Percentiles rank a stretch among this genome's conserved stretches.
Conservation (phyloP, 2,888 invertebrate genomes). For the Busseola fusca region DNA sequence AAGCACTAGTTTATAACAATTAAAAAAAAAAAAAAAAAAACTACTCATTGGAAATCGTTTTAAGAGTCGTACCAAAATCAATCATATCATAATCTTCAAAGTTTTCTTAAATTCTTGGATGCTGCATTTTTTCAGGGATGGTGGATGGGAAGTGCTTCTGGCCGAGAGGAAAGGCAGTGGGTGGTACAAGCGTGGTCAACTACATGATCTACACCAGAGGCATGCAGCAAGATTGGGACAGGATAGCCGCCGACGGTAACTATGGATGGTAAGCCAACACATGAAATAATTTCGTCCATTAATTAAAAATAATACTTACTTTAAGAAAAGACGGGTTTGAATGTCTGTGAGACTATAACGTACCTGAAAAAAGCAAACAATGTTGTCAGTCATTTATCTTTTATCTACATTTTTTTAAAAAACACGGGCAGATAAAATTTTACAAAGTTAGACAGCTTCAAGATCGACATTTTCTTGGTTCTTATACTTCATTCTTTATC, state of each 20-base stretch:
- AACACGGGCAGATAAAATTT: not conserved
- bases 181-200: slow-evolving; percentile 87
- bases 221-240: slow-evolving; percentile 90
- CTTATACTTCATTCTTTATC: too few species aligned
- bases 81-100: too few species aligned
- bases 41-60: not conserved
- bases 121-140: slow-evolving; percentile 73
- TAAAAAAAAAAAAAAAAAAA: too few species aligned
- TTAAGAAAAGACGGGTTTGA: not conserved
- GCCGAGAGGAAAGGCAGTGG: slow-evolving; percentile 87
- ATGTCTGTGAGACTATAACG: slow-evolving; percentile 2
- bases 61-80: slow-evolving; percentile 21
- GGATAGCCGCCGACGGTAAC: slow-evolving; percentile 91
- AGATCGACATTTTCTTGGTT: not conserved
- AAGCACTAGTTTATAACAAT: too few species aligned
- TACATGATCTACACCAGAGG: slow-evolving; percentile 92
- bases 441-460: not conserved
- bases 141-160: slow-evolving; percentile 80
- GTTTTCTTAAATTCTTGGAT: not conserved
- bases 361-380: slow-evolving; percentile 48
- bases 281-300: not conserved
- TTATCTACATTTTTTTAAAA: slow-evolving; percentile 7
- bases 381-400: not conserved
- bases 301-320: slow-evolving; percentile 18
- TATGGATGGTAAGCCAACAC: slow-evolving; percentile 88